A percentile compares a stretch with the other conserved stretches of the same genome.
Conservation (phyloP, 2,888 invertebrate genomes). For the Dasysyrphus albostriatus region DNA sequence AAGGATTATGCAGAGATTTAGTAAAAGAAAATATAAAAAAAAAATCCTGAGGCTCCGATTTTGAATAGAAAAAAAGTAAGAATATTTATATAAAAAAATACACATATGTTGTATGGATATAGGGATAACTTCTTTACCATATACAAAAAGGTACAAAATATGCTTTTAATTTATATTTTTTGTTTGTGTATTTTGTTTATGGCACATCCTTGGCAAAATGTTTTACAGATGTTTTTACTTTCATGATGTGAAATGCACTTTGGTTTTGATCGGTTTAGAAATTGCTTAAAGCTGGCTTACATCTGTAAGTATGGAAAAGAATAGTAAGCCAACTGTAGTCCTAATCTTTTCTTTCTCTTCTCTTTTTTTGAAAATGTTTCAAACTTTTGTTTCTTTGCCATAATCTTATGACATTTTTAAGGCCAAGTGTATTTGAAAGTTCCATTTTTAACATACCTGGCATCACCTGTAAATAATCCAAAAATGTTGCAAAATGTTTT, state of each 20-base stretch:
- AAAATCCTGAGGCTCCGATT: slow-evolving; percentile 14
- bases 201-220: slow-evolving; percentile 45
- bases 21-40: too few relatives aligned
- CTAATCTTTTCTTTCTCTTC: too few relatives aligned
- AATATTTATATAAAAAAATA: slow-evolving; percentile 5
- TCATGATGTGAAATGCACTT: slow-evolving; percentile 52
- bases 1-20: slow-evolving; percentile 70
- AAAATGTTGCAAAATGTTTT: neutral
- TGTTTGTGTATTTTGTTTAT: slow-evolving; percentile 6
- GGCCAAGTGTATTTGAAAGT: neutral
- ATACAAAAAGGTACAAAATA: neutral
- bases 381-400: neutral
- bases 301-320: too few relatives aligned
- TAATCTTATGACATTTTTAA: slow-evolving; percentile 9
- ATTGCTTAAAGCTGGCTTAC: slow-evolving; percentile 22
- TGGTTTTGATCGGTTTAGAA: slow-evolving; percentile 69
- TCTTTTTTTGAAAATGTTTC: neutral
- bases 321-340: too few relatives aligned
- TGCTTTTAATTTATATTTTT: neutral
- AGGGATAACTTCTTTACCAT: neutral
- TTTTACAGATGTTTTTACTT: slow-evolving; percentile 62
- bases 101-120: neutral
- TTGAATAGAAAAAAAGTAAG: neutral
- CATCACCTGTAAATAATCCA: neutral
- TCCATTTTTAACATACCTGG: neutral